These are phyloP conservation scores for Atherinomorus stipes DNA, from an alignment of 2,113 vertebrate genomes.

Conservation along the genomic window DNA sequence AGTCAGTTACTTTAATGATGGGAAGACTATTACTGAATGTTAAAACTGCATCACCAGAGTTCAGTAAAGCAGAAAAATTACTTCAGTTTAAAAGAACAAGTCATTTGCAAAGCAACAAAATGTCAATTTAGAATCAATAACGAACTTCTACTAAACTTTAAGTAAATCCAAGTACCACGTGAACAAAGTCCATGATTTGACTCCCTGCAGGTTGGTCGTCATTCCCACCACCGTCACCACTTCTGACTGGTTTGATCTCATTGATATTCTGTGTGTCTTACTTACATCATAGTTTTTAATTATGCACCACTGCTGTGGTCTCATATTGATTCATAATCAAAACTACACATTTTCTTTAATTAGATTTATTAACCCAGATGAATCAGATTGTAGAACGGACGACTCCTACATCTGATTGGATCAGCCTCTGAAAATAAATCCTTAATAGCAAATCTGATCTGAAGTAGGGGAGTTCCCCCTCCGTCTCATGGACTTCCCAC, in stretches of 20 bases:
- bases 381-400: slow-evolving; percentile 1
- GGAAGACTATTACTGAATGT: too few species aligned
- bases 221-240: accelerated
- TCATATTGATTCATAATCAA: not conserved
- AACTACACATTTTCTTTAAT: not conserved
- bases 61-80: not conserved
- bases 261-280: not conserved
- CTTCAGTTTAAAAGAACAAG: not conserved
- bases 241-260: not conserved
- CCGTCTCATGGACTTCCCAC: too few species aligned
- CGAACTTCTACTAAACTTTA: too few species aligned
- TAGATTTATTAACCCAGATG: slow-evolving; percentile 3
- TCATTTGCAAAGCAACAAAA: not conserved
- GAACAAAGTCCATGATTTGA: not conserved
- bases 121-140: too few species aligned
- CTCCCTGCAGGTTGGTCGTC: not conserved
- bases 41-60: not conserved
- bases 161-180: not conserved
- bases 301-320: accelerated
- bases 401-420: slow-evolving; percentile 18
- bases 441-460: too few species aligned
- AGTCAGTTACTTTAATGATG: too few species aligned
- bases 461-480: too few species aligned
- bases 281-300: not conserved
- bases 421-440: too few species aligned